These are phyloP conservation scores for Ptilodon capucinus DNA, from an alignment of 2,888 invertebrate genomes.

Conservation along the genomic window DNA sequence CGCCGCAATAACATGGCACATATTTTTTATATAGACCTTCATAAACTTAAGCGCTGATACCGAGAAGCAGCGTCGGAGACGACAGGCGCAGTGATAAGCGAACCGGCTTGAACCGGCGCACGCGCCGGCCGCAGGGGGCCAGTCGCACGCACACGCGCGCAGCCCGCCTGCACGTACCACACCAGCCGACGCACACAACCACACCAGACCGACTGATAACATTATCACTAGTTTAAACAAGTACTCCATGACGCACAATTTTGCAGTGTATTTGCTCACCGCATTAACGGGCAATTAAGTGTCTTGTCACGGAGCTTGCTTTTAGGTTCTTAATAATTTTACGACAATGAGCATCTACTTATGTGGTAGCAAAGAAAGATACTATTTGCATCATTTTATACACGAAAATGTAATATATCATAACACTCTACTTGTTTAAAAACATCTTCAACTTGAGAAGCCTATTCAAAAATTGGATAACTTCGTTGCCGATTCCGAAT, in stretches of 20 bases:
- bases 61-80: constrained; percentile 46
- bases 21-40: constrained; percentile 46
- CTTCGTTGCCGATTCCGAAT: no score
- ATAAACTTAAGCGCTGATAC: constrained; percentile 48
- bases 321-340: background rate
- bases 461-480: no score
- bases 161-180: constrained; percentile 32
- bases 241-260: constrained; percentile 55
- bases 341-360: background rate
- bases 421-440: no score
- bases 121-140: constrained; percentile 76
- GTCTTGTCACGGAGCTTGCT: constrained; percentile 24
- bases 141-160: constrained; percentile 37
- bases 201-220: constrained; percentile 49
- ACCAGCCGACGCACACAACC: constrained; percentile 26
- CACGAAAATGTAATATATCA: no score
- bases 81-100: constrained; percentile 60
- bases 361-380: background rate
- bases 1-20: constrained; percentile 36
- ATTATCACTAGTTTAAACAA: constrained; percentile 50
- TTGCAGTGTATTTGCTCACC: constrained; percentile 39
- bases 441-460: no score
- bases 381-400: no score
- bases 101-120: constrained; percentile 66
- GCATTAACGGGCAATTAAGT: constrained; percentile 17